These are phyloP conservation scores for Pygoscelis adeliae DNA, from an alignment of 2,113 vertebrate genomes.

Conservation along the genomic window DNA sequence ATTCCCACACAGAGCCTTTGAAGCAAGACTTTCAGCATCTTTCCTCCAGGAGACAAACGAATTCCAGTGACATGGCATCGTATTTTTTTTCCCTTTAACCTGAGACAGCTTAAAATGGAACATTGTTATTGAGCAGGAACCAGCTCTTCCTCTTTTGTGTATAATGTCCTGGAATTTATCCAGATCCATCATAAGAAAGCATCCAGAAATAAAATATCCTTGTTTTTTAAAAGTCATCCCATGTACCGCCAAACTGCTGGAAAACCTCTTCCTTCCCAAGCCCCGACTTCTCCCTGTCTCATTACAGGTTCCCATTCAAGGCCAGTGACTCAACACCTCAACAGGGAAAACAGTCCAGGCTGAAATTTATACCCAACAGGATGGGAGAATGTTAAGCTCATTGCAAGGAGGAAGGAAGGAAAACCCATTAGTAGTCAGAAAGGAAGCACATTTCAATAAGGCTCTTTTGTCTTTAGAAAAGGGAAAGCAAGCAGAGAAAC, in stretches of 20 bases:
- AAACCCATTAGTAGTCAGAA: slow-evolving; percentile 54
- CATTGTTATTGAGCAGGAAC: slow-evolving; percentile 32
- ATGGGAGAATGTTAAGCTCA: slow-evolving; percentile 57
- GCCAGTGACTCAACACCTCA: slow-evolving; percentile 45
- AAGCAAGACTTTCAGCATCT: background rate
- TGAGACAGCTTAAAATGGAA: slow-evolving; percentile 18
- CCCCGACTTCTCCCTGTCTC: background rate
- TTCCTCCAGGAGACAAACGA: background rate
- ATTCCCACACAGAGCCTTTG: background rate
- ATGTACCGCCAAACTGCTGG: background rate
- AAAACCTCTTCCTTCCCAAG: slow-evolving; percentile 13
- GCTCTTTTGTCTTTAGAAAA: slow-evolving; percentile 56
- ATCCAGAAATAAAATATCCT: slow-evolving; percentile 20
- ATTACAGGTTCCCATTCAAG: slow-evolving; percentile 15
- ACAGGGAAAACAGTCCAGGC: slow-evolving; percentile 19
- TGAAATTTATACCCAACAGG: slow-evolving; percentile 48
- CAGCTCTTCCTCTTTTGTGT: slow-evolving; percentile 15
- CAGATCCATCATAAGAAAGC: background rate
- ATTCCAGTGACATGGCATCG: background rate
- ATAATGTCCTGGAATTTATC: slow-evolving; percentile 19
- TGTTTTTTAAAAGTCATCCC: background rate
- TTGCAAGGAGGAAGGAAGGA: slow-evolving; percentile 63
- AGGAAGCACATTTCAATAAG: slow-evolving; percentile 63
- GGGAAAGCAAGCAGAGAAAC: slow-evolving; percentile 41
- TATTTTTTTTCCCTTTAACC: background rate